Evolutionary conservation across 92 coral and sea anemone genomes (phyloP).

Genomic region (Bergia sp.): DNA sequence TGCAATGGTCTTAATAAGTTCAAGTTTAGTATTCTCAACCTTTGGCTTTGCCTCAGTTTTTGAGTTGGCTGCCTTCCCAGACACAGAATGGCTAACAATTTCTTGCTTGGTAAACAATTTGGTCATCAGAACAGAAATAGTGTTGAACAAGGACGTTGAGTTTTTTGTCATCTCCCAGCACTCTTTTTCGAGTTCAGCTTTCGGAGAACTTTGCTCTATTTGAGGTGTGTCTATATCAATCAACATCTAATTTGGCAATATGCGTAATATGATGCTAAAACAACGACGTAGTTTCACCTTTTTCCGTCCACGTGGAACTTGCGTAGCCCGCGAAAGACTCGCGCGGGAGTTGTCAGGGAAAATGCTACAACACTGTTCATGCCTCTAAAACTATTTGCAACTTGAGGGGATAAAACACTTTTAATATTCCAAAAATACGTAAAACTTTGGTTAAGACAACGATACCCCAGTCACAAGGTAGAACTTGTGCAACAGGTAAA

Average conservation of each 20-base stretch:
- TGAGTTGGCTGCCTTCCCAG: constrained; percentile 47
- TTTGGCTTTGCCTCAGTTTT: constrained; percentile 42
- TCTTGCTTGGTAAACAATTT: constrained; percentile 39
- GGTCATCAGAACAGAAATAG: constrained; percentile 8
- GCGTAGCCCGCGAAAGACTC: no score
- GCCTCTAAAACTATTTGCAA: no score
- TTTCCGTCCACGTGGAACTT: no score
- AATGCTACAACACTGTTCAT: no score
- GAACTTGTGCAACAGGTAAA: no score
- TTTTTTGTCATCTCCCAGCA: constrained; percentile 13
- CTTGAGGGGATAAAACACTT: no score
- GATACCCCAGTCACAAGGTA: no score
- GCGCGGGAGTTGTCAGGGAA: no score
- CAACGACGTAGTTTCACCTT: not conserved
- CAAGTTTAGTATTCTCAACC: constrained; percentile 23
- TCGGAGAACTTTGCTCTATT: not conserved
- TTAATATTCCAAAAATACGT: no score
- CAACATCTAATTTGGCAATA: no score
- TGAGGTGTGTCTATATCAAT: not conserved
- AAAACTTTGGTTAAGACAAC: no score
- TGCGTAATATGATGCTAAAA: no score
- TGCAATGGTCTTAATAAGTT: constrained; percentile 16
- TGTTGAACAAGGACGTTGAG: constrained; percentile 35
- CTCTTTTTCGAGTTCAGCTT: constrained; percentile 1
- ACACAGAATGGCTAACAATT: constrained; percentile 33